Evolutionary conservation across 2,113 vertebrate genomes (phyloP).

Genomic region (Mandrillus leucophaeus): DNA sequence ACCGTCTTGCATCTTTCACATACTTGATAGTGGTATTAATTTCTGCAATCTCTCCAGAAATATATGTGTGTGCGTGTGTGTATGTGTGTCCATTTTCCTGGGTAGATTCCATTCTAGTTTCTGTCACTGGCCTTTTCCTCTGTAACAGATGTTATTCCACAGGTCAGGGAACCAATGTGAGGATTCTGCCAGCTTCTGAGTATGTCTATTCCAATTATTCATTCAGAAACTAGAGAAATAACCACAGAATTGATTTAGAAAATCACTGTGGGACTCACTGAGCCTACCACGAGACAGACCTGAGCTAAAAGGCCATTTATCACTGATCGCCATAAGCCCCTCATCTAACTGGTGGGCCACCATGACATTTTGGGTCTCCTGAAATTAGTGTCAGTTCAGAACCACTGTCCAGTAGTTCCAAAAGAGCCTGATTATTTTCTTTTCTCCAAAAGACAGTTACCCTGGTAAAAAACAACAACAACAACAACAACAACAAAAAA

Average conservation of each 20-base stretch:
- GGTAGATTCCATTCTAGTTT: neutral
- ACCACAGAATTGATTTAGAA: neutral
- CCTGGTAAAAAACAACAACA: neutral
- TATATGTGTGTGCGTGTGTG: neutral
- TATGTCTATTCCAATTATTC: neutral
- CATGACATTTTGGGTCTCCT: neutral
- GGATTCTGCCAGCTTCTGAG: neutral
- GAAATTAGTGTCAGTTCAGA: neutral
- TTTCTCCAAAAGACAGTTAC: neutral
- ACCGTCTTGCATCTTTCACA: neutral
- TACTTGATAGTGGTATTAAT: neutral
- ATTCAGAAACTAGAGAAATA: neutral
- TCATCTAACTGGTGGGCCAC: neutral
- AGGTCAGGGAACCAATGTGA: neutral
- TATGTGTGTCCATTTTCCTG: neutral
- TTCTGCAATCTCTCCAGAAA: neutral
- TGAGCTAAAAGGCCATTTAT: neutral
- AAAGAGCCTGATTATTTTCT: neutral
- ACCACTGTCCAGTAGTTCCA: neutral
- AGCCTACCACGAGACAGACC: neutral
- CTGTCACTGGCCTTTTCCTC: neutral
- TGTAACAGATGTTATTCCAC: neutral
- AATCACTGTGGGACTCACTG: neutral
- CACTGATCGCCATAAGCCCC: neutral
- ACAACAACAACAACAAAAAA: neutral